phyloP scores from a whole-genome alignment of 1,140 invertebrate genomes.

The Drosophila watanabei region DNA sequence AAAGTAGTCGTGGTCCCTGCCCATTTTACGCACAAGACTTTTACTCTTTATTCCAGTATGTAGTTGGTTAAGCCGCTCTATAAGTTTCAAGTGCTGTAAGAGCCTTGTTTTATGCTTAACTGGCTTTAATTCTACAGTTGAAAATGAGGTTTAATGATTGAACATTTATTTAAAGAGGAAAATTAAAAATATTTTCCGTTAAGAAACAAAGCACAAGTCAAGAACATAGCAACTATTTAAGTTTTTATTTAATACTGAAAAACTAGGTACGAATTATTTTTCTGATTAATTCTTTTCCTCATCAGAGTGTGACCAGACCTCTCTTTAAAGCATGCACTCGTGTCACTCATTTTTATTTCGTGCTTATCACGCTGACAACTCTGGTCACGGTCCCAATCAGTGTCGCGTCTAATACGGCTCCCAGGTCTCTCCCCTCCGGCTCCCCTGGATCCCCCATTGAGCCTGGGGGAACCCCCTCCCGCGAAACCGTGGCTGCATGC shows the following conservation, averaged over 20 bases:
- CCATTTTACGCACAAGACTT: constrained; percentile 14
- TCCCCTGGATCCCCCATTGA: background rate
- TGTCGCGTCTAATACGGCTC: constrained; percentile 65
- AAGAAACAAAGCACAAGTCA: too few relatives aligned
- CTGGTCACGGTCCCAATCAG: constrained; percentile 59
- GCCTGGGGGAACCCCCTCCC: background rate
- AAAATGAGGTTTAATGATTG: background rate
- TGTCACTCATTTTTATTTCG: background rate
- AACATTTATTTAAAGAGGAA: too few relatives aligned
- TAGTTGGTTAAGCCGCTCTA: background rate
- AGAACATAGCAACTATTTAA: background rate
- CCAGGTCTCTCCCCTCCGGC: background rate
- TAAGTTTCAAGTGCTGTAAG: background rate
- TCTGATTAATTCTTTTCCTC: background rate
- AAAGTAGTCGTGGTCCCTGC: constrained; percentile 12
- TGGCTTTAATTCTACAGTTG: background rate
- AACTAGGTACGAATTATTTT: background rate
- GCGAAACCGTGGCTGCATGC: constrained; percentile 54
- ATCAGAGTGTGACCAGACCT: background rate
- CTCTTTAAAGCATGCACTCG: background rate
- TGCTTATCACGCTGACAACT: constrained; percentile 33
- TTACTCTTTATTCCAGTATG: constrained; percentile 7
- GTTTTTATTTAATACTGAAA: background rate
- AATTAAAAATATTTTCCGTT: too few relatives aligned
- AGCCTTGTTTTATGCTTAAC: background rate